These are phyloP conservation scores for Doryteuthis pealeii DNA, from an alignment of 1,140 invertebrate genomes.

Conservation along the genomic window DNA sequence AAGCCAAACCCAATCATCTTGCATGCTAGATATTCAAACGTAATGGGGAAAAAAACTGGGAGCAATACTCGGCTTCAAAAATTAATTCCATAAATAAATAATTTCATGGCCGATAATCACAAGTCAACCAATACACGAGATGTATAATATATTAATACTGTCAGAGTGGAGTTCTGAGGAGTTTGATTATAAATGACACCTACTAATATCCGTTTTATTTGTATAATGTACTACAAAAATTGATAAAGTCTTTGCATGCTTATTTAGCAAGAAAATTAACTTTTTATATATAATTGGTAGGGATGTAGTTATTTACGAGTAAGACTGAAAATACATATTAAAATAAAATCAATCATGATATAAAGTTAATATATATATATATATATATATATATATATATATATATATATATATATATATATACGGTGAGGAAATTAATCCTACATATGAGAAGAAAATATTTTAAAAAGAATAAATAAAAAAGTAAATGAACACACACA, in stretches of 20 bases:
- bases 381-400: neutral
- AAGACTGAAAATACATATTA: neutral
- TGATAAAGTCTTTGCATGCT: neutral
- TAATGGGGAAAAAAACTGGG: too few relatives aligned
- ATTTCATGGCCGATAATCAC: too few relatives aligned
- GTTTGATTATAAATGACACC: neutral
- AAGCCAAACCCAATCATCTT: too few relatives aligned
- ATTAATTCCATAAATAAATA: too few relatives aligned
- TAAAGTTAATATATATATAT: too few relatives aligned
- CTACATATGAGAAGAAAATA: neutral
- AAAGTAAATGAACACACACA: neutral
- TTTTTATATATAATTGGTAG: neutral
- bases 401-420: too few relatives aligned
- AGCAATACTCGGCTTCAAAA: too few relatives aligned
- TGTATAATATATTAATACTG: neutral
- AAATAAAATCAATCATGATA: neutral
- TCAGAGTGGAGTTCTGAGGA: neutral
- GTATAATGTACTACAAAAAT: too few relatives aligned
- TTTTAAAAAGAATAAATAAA: too few relatives aligned
- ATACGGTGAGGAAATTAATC: neutral
- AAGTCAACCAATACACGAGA: neutral
- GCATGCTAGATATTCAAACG: too few relatives aligned
- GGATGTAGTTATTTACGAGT: neutral
- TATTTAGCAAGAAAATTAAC: neutral
- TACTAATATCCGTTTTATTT: too few relatives aligned